Conservation (phyloP, 92 coral and sea anemone genomes). For the Palythoa grandiflora region DNA sequence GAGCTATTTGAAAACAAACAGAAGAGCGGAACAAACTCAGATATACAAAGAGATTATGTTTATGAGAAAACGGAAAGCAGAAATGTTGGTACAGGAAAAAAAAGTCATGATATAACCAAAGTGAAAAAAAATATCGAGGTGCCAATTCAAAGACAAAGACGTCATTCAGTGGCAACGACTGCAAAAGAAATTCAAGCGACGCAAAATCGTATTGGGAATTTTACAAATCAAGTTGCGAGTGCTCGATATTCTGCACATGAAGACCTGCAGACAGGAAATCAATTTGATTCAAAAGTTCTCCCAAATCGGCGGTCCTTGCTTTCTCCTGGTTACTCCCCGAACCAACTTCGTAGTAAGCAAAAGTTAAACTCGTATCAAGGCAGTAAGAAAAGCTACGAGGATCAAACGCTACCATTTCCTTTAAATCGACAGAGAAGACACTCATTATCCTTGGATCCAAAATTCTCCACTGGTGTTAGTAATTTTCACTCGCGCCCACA, state of each 20-base stretch:
- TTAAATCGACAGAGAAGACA: background rate
- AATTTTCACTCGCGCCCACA: background rate
- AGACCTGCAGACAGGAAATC: background rate
- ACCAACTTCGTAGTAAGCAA: background rate
- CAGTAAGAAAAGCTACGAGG: background rate
- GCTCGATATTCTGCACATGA: background rate
- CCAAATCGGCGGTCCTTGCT: conserved; percentile 1
- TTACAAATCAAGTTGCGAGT: background rate
- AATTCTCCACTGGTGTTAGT: background rate
- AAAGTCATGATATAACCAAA: background rate
- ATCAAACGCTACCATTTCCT: background rate
- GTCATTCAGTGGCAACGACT: background rate
- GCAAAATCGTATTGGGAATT: background rate
- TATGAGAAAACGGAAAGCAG: background rate
- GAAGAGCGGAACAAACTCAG: background rate
- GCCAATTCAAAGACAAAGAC: background rate
- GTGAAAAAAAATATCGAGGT: background rate
- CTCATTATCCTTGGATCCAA: background rate
- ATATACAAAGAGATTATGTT: background rate
- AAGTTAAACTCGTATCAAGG: background rate
- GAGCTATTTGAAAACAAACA: conserved; percentile 14
- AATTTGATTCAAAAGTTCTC: background rate
- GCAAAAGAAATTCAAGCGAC: background rate
- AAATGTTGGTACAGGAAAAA: background rate
- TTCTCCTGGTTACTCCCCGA: conserved; percentile 24